Evolutionary conservation across 1,140 invertebrate genomes (phyloP).

Genomic region (Papilio helenus): DNA sequence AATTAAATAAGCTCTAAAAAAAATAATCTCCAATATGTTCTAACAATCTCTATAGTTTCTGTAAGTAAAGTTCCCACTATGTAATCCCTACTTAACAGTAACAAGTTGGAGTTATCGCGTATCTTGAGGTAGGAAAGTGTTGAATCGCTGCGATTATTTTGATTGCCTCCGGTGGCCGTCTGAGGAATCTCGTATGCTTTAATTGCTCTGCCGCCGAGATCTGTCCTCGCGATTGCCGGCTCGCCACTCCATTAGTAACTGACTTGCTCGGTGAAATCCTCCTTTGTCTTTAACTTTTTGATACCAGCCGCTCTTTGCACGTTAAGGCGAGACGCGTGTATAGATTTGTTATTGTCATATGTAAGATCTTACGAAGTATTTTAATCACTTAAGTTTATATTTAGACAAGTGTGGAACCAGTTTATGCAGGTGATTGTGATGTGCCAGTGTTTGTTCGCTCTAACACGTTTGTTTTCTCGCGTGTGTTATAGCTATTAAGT

Average conservation of each 20-base stretch:
- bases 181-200: slow-evolving; percentile 62
- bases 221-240: slow-evolving; percentile 58
- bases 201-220: slow-evolving; percentile 63
- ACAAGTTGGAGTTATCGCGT: slow-evolving; percentile 57
- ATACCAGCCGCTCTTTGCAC: slow-evolving; percentile 46
- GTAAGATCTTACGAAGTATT: slow-evolving; percentile 42
- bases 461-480: slow-evolving; percentile 29
- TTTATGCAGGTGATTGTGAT: slow-evolving; percentile 35
- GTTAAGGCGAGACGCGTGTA: slow-evolving; percentile 57
- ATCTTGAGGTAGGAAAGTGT: slow-evolving; percentile 69
- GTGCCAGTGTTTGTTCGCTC: slow-evolving; percentile 15
- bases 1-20: not conserved
- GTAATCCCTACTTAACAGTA: slow-evolving; percentile 32
- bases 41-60: not conserved
- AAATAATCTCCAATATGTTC: not conserved
- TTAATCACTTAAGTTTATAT: slow-evolving; percentile 40
- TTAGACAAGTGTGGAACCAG: slow-evolving; percentile 32
- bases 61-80: not conserved
- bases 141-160: slow-evolving; percentile 72
- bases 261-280: slow-evolving; percentile 54
- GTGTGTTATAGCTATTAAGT: slow-evolving; percentile 35
- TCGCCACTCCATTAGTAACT: slow-evolving; percentile 65
- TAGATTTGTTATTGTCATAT: slow-evolving; percentile 56
- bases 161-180: slow-evolving; percentile 66
- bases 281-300: slow-evolving; percentile 60